Evolutionary conservation across 2,888 invertebrate genomes (phyloP).

Genomic region (Scaptomyza parva): DNA sequence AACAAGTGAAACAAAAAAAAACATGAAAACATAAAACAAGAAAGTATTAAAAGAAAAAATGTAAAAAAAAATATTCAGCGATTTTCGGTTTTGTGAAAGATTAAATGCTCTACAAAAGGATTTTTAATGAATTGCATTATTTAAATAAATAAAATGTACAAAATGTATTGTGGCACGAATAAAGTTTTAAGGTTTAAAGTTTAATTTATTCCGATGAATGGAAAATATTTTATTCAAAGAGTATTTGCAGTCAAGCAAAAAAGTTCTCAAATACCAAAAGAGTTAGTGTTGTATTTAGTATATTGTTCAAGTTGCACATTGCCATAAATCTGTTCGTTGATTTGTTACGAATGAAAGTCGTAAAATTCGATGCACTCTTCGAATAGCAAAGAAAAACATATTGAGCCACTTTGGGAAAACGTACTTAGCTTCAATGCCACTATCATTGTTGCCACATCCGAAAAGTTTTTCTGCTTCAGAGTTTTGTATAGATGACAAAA

Average conservation of each 20-base stretch:
- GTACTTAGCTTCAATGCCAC: constrained; percentile 13
- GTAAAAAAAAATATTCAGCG: neutral
- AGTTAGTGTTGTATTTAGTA: too few relatives aligned
- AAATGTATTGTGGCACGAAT: neutral
- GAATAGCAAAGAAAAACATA: neutral
- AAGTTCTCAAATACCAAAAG: too few relatives aligned
- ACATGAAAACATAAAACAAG: constrained; percentile 12
- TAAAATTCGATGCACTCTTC: constrained; percentile 7
- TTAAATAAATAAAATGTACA: neutral
- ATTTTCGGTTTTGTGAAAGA: constrained; percentile 1
- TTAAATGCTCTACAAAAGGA: constrained; percentile 3
- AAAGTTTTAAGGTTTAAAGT: neutral
- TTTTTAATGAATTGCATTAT: neutral
- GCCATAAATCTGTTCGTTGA: constrained; percentile 20
- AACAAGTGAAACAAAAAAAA: constrained; percentile 14
- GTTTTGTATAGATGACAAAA: constrained; percentile 48
- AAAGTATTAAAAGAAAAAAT: constrained; percentile 9
- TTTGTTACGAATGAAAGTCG: constrained; percentile 9
- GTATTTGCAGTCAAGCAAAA: neutral
- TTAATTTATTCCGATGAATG: too few relatives aligned
- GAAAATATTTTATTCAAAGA: neutral
- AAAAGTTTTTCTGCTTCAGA: constrained; percentile 14
- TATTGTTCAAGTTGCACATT: constrained; percentile 5
- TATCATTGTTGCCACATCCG: constrained; percentile 22
- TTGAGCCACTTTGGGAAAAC: constrained; percentile 22